phyloP scores from a whole-genome alignment of 2,888 invertebrate genomes.

The Melieria crassipennis region DNA sequence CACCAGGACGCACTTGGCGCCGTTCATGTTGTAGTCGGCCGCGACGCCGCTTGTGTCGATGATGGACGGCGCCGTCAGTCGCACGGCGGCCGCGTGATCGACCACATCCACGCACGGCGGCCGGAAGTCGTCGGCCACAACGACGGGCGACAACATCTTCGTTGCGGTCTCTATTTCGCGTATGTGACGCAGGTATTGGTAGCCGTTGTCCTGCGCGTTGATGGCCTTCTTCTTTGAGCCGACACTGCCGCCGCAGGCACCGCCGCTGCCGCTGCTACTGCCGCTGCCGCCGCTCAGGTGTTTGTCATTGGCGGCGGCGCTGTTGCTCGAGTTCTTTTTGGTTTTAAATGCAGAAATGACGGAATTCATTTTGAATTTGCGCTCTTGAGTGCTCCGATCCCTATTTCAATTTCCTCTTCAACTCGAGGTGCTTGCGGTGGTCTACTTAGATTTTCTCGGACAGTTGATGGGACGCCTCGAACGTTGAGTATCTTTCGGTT shows the following conservation, averaged over 20 bases:
- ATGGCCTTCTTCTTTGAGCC: conserved; percentile 51
- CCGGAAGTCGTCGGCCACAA: conserved; percentile 55
- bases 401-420: conserved; percentile 10
- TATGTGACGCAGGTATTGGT: conserved; percentile 64
- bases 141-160: conserved; percentile 60
- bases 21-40: conserved; percentile 60
- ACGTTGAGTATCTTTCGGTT: neutral
- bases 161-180: conserved; percentile 65
- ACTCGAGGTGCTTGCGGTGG: conserved; percentile 14
- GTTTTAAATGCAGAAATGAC: conserved; percentile 66
- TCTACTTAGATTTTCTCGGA: neutral
- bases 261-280: conserved; percentile 41
- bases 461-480: neutral
- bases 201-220: conserved; percentile 62
- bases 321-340: conserved; percentile 55
- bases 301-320: conserved; percentile 34
- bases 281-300: conserved; percentile 33
- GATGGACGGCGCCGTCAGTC: conserved; percentile 35
- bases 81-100: conserved; percentile 41
- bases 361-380: conserved; percentile 61
- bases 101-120: conserved; percentile 47
- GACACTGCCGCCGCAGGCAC: conserved; percentile 43
- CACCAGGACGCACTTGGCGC: conserved; percentile 39
- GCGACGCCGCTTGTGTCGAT: conserved; percentile 30
- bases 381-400: no score